Evolutionary conservation across 2,113 vertebrate species (phyloP).

Genomic region (Apaloderma vittatum): DNA sequence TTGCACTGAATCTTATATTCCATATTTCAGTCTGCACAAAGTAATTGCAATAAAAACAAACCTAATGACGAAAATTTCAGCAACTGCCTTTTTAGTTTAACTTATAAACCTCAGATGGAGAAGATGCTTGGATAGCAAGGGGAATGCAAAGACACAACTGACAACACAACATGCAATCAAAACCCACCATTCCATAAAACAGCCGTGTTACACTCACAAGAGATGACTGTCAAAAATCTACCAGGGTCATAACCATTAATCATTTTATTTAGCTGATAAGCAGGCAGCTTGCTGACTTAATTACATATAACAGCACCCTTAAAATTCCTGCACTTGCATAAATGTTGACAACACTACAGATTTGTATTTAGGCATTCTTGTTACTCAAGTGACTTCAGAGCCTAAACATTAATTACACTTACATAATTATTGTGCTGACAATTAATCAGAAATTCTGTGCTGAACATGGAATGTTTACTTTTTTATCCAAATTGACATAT

Average conservation of each 20-base stretch:
- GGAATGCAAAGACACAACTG: constrained; percentile 54
- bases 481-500: constrained; percentile 55
- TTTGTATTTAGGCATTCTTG: constrained; percentile 30
- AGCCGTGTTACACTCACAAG: neutral
- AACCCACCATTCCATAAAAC: neutral
- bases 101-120: neutral
- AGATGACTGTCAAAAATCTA: constrained; percentile 37
- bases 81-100: neutral
- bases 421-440: constrained; percentile 65
- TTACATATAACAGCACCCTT: constrained; percentile 49
- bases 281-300: constrained; percentile 64
- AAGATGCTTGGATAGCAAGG: constrained; percentile 35
- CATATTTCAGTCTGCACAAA: neutral
- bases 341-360: constrained; percentile 54
- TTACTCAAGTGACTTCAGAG: constrained; percentile 47
- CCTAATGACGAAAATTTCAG: neutral
- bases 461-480: constrained; percentile 50
- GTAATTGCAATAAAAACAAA: neutral
- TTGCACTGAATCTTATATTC: neutral
- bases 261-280: constrained; percentile 64
- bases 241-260: constrained; percentile 44
- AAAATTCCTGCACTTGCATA: constrained; percentile 32
- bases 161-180: neutral
- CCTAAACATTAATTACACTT: constrained; percentile 68
- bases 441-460: constrained; percentile 58